A percentile compares a stretch with the other conserved stretches of the same genome.
Evolutionary conservation across 2,113 vertebrate species (phyloP).

Genomic region (Ictidomys tridecemlineatus): DNA sequence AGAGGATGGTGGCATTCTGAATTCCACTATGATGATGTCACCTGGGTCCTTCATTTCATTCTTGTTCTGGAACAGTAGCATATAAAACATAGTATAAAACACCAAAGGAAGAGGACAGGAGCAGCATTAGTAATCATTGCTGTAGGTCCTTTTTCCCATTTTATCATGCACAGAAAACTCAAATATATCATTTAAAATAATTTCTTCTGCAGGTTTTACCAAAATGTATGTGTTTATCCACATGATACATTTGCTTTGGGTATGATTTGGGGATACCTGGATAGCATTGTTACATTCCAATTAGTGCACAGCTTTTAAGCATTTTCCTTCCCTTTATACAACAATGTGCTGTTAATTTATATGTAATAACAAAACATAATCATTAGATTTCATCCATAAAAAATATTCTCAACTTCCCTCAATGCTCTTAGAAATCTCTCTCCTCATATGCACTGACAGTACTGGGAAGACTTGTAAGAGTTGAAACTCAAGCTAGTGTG

Average conservation of each 20-base stretch:
- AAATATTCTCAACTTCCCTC: background rate
- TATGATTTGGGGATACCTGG: background rate
- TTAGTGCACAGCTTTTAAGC: background rate
- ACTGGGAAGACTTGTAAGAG: background rate
- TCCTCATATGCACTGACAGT: background rate
- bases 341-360: background rate
- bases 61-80: background rate
- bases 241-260: background rate
- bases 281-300: background rate
- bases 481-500: background rate
- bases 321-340: background rate
- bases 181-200: background rate
- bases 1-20: background rate
- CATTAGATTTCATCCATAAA: background rate
- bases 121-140: background rate
- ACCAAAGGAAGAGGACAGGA: background rate
- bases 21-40: background rate
- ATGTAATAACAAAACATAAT: conserved; percentile 13
- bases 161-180: background rate
- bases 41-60: background rate
- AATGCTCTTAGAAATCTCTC: background rate
- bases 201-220: background rate
- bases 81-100: background rate
- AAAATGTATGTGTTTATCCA: background rate
- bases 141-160: background rate